These are phyloP conservation scores for Heliconius hermathena DNA, from an alignment of 1,140 invertebrate species.

Conservation along the genomic window DNA sequence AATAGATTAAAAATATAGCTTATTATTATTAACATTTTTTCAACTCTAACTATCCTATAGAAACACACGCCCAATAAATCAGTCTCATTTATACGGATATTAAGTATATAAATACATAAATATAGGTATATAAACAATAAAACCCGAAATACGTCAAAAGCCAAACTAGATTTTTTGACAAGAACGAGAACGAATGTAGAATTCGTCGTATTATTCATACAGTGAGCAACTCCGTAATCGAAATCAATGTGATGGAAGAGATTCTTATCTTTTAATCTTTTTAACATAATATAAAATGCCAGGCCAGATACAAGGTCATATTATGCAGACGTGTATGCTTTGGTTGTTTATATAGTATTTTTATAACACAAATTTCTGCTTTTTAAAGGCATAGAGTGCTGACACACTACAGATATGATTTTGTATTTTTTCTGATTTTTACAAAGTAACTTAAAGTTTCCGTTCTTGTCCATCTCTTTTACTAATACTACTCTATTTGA, in stretches of 20 bases:
- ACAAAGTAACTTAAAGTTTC: too few species aligned
- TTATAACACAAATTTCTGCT: background rate
- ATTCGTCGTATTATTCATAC: slow-evolving; percentile 38
- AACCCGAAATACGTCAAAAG: slow-evolving; percentile 15
- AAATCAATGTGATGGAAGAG: slow-evolving; percentile 33
- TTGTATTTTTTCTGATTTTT: too few species aligned
- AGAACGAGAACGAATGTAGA: slow-evolving; percentile 15
- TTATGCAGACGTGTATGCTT: background rate
- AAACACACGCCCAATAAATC: too few species aligned
- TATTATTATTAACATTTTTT: too few species aligned
- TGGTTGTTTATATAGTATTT: background rate
- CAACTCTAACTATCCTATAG: too few species aligned
- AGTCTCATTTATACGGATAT: background rate
- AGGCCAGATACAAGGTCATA: slow-evolving; percentile 1
- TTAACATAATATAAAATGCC: slow-evolving; percentile 11
- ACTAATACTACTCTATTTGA: too few species aligned
- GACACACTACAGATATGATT: background rate
- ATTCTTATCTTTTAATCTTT: slow-evolving; percentile 28
- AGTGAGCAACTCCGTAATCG: slow-evolving; percentile 36
- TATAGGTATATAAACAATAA: slow-evolving; percentile 16
- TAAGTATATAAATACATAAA: background rate
- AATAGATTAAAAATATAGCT: too few species aligned
- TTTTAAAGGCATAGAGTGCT: background rate
- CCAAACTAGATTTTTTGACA: slow-evolving; percentile 33
- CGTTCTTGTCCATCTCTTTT: too few species aligned